Evolutionary conservation across 2,797 vertebrate species (phyloP).

Genomic region (Psittacula echo): DNA sequence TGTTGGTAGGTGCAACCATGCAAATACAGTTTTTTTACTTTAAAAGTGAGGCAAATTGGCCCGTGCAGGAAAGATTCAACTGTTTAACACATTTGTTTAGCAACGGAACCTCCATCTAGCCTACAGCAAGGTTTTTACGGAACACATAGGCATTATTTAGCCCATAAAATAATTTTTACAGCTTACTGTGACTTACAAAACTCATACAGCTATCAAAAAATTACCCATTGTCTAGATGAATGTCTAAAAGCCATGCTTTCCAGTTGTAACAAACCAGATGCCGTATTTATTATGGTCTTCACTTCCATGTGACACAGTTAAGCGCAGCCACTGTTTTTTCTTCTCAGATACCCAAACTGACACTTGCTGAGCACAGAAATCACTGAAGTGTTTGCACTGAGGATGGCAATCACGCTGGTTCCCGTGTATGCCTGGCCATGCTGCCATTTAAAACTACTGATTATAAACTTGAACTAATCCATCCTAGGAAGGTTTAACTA

Average conservation of each 20-base stretch:
- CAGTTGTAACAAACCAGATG: neutral
- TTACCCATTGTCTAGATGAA: neutral
- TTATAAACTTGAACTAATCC: neutral
- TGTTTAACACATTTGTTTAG: neutral
- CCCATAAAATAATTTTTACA: neutral
- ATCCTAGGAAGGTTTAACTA: neutral
- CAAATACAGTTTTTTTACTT: neutral
- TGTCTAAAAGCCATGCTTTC: neutral
- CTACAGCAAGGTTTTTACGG: neutral
- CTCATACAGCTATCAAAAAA: neutral
- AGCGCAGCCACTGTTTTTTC: neutral
- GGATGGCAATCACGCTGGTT: neutral
- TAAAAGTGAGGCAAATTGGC: neutral
- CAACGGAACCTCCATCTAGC: neutral
- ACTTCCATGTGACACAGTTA: neutral
- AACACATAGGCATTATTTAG: neutral
- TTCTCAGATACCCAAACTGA: neutral
- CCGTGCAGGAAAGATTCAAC: neutral
- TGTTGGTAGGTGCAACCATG: neutral
- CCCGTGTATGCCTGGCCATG: rapidly evolving
- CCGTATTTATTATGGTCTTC: neutral
- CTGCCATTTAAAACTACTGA: neutral
- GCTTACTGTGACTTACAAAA: neutral
- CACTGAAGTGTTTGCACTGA: neutral
- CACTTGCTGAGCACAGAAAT: neutral